Evolutionary conservation across 2,888 invertebrate species (phyloP).

Genomic region (Ceraclea dissimilis): DNA sequence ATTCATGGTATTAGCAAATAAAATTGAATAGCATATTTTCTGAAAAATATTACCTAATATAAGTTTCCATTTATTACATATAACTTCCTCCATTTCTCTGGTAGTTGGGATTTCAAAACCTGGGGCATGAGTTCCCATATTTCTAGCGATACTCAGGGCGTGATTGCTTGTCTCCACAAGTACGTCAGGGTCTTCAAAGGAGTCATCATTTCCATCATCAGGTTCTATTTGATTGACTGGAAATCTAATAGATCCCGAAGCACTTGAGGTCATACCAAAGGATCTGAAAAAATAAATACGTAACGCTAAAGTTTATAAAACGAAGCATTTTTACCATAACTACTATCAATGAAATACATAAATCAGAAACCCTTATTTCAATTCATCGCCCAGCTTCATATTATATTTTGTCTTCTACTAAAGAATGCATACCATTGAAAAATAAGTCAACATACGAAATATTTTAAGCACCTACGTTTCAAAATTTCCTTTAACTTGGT

Average conservation of each 20-base stretch:
- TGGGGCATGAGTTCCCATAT: constrained; percentile 29
- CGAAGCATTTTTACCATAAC: neutral
- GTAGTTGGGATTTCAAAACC: constrained; percentile 52
- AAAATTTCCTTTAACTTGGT: no score
- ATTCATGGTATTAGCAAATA: no score
- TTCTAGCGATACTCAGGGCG: constrained; percentile 31
- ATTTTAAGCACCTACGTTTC: no score
- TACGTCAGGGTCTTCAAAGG: constrained; percentile 21
- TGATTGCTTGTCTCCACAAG: constrained; percentile 24
- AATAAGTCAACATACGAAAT: no score
- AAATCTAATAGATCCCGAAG: constrained; percentile 21
- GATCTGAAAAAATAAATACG: constrained; percentile 16
- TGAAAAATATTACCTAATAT: constrained; percentile 55
- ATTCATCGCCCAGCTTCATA: no score
- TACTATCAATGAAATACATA: no score
- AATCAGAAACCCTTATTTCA: no score
- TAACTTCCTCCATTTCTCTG: constrained; percentile 69
- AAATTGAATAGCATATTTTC: no score
- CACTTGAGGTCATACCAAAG: constrained; percentile 22
- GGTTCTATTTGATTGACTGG: constrained; percentile 21
- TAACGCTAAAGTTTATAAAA: neutral
- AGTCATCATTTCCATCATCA: constrained; percentile 17
- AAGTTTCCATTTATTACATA: constrained; percentile 75
- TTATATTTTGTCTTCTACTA: no score
- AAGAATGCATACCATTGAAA: no score